A percentile compares a stretch with the other conserved stretches of the same genome.
phyloP scores from a whole-genome alignment of 2,888 invertebrate species.

The Lithophane socia region DNA sequence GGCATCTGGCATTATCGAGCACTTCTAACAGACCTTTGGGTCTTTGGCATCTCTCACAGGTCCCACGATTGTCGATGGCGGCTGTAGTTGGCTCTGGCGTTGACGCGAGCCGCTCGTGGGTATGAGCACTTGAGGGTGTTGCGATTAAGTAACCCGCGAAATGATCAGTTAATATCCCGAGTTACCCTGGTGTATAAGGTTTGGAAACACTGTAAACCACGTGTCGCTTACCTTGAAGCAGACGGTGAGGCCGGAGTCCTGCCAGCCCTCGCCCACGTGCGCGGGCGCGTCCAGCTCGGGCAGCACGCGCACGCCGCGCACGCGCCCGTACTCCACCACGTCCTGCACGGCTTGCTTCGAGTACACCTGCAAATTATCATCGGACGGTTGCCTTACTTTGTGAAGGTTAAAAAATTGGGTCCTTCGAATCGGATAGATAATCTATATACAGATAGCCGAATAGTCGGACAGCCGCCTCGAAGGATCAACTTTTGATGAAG shows the following conservation, averaged over 20 bases:
- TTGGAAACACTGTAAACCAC: not conserved
- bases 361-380: slow-evolving; percentile 85
- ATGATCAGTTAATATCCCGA: not conserved
- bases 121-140: too few relatives aligned
- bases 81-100: too few relatives aligned
- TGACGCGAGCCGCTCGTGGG: too few relatives aligned
- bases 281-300: slow-evolving; percentile 98
- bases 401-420: too few relatives aligned
- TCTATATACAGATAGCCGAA: too few relatives aligned
- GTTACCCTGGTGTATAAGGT: not conserved
- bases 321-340: slow-evolving; percentile 92
- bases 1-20: not conserved
- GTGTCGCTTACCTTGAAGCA: slow-evolving; percentile 90
- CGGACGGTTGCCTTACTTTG: not conserved
- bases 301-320: slow-evolving; percentile 95
- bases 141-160: too few relatives aligned
- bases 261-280: slow-evolving; percentile 97
- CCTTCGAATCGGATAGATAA: too few relatives aligned
- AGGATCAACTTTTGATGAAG: not conserved
- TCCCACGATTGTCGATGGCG: not conserved
- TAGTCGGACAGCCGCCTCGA: too few relatives aligned
- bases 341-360: slow-evolving; percentile 89
- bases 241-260: slow-evolving; percentile 92
- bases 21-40: not conserved
- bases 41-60: not conserved